Conservation (phyloP, 2,888 invertebrate genomes). For the Drosophila demipolita region DNA sequence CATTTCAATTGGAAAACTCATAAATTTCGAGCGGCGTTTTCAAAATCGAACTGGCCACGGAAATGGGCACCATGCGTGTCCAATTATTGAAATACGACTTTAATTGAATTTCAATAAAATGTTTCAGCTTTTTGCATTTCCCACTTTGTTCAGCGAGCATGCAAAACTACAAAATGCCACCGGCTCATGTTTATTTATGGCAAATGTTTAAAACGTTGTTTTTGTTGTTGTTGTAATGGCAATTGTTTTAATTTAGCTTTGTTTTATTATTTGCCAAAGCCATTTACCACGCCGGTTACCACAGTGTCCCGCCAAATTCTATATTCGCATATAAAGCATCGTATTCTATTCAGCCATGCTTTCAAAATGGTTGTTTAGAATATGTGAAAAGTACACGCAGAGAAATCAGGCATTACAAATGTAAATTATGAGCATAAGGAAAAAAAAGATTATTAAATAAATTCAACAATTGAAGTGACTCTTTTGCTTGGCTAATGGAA, state of each 20-base stretch:
- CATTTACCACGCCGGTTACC: constrained; percentile 42
- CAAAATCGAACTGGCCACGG: constrained; percentile 71
- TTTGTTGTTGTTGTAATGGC: constrained; percentile 50
- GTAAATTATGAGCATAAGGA: no score
- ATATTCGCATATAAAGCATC: constrained; percentile 12
- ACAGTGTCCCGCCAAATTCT: constrained; percentile 12
- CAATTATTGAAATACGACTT: constrained; percentile 85
- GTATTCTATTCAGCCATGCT: constrained; percentile 28
- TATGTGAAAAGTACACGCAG: constrained; percentile 40
- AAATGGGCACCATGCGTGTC: constrained; percentile 84
- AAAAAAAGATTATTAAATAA: not conserved
- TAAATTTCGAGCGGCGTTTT: constrained; percentile 74
- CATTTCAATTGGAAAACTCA: constrained; percentile 81
- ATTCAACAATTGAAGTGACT: not conserved
- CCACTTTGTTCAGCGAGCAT: constrained; percentile 21
- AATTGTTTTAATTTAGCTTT: constrained; percentile 71
- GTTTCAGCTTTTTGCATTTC: constrained; percentile 66
- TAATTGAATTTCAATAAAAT: constrained; percentile 84
- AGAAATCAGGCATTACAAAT: constrained; percentile 2
- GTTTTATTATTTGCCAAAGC: constrained; percentile 77
- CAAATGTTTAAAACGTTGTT: constrained; percentile 60
- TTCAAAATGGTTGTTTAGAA: constrained; percentile 70
- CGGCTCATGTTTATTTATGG: constrained; percentile 77
- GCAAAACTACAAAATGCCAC: constrained; percentile 41
- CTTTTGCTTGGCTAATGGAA: not conserved